Conservation (phyloP, 2,888 invertebrate species). For the Apodemia zela region DNA sequence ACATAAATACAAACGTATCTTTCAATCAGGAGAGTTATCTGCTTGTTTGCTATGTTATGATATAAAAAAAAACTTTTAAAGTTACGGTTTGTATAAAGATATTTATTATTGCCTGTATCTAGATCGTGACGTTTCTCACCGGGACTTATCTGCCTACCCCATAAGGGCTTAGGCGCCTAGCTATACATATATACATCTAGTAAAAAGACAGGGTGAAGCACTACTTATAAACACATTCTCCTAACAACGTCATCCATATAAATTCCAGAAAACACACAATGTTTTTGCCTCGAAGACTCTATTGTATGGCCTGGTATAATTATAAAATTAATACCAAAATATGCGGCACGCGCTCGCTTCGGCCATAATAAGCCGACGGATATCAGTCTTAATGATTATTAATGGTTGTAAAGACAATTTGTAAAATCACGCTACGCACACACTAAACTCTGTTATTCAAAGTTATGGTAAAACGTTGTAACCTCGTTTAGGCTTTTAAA, state of each 20-base stretch:
- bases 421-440: constrained; percentile 48
- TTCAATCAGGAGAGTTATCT: too few species aligned
- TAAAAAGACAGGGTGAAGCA: too few species aligned
- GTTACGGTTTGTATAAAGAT: too few species aligned
- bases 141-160: too few species aligned
- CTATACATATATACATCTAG: too few species aligned
- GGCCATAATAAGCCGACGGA: constrained; percentile 48
- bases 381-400: constrained; percentile 65
- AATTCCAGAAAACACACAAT: constrained; percentile 11
- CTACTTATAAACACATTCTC: too few species aligned
- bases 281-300: constrained; percentile 36
- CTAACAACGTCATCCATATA: neutral
- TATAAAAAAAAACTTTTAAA: too few species aligned
- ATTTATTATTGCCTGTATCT: too few species aligned
- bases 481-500: neutral
- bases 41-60: too few species aligned
- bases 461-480: constrained; percentile 12
- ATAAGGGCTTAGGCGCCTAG: too few species aligned
- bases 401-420: constrained; percentile 52
- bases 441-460: constrained; percentile 16
- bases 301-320: constrained; percentile 59
- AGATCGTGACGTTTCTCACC: too few species aligned
- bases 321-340: constrained; percentile 71
- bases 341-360: constrained; percentile 48
- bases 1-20: too few species aligned